Base-by-base conservation (phyloP, 1,140 invertebrate species). In the Ruditapes philippinarum region DNA sequence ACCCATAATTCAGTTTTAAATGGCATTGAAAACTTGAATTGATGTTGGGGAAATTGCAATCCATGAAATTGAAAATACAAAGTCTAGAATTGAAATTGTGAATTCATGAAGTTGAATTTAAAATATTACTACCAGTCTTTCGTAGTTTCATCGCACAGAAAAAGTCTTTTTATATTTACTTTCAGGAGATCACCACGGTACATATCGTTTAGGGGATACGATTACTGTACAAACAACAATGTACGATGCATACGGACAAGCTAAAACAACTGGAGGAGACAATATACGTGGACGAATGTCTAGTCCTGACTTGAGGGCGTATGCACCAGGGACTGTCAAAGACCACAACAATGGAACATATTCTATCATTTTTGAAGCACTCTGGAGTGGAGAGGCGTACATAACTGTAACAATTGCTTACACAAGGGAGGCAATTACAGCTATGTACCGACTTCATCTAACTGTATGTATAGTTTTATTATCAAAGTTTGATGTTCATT, bases 291-390 rank as follows among this genome's bases (percentile, higher is more conserved):
- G 19, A 7, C 22, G 19, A n/a, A n/a, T 60, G 57, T 28, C 22
- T n/a, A n/a, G 28, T 60, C 22, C 22, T 7, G 4, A 11, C 5
- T 9, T 9, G 7, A 60, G 19, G 22, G 57, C 57, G 68, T 28
- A 33, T 36, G 68, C 68, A 28, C 68, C 68, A 4, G 68, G 68
- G 7, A 19, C 19, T 4, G 68, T 73, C 38, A 73, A 12, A 12
- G 68, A 73, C n/a, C 14, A 73, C 68, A 73, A 40, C 12, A 36
- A 73, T 31, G 68, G 68, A 7, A 33, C 68, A 3, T 73, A 73
- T 36, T 33, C 68, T 17, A 36, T 36, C 11, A 28, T n/a, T 4
- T 36, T 73, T 25, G 28, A 73, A 73, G 28, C 68, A 40, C 28
- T 73, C 19, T 73, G 68, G 68, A 73, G 28, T 33, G 68, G 68